Evolutionary conservation across 2,797 vertebrate species (phyloP).

Genomic region (Chlorospingus semifuscus): DNA sequence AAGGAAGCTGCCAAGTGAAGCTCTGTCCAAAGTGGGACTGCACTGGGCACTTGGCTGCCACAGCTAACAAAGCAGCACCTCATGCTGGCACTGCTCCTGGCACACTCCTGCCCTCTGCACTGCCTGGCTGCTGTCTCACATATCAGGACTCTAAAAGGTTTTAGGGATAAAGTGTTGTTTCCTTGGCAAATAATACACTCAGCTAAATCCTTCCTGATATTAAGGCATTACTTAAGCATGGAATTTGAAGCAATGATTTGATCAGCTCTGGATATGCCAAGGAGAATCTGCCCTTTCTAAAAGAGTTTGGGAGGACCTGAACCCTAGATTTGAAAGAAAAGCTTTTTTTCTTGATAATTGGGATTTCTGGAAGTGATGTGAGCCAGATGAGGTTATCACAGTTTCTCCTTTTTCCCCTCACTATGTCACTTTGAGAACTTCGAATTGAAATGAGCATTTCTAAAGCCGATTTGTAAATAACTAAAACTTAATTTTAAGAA

Average conservation of each 20-base stretch:
- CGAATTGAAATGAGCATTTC: background rate
- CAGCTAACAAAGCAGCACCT: background rate
- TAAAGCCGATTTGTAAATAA: background rate
- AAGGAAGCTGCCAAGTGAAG: fast-evolving
- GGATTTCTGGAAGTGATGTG: background rate
- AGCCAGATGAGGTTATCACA: background rate
- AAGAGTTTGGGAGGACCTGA: background rate
- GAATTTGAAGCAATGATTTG: background rate
- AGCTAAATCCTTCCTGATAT: background rate
- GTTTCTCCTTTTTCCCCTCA: background rate
- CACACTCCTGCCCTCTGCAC: background rate
- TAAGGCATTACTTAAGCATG: background rate
- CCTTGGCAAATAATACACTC: background rate
- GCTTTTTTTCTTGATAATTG: background rate
- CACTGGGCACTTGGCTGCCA: background rate
- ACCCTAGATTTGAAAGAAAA: background rate
- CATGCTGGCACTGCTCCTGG: fast-evolving
- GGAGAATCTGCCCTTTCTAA: background rate
- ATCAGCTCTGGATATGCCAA: background rate
- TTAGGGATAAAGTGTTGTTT: background rate
- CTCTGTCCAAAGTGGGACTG: background rate
- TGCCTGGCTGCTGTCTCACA: background rate
- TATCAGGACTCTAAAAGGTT: background rate
- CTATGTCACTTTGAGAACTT: fast-evolving
- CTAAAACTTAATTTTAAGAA: background rate